These are phyloP conservation scores for Eolophus roseicapilla DNA, from an alignment of 2,113 vertebrate genomes.

Conservation along the genomic window DNA sequence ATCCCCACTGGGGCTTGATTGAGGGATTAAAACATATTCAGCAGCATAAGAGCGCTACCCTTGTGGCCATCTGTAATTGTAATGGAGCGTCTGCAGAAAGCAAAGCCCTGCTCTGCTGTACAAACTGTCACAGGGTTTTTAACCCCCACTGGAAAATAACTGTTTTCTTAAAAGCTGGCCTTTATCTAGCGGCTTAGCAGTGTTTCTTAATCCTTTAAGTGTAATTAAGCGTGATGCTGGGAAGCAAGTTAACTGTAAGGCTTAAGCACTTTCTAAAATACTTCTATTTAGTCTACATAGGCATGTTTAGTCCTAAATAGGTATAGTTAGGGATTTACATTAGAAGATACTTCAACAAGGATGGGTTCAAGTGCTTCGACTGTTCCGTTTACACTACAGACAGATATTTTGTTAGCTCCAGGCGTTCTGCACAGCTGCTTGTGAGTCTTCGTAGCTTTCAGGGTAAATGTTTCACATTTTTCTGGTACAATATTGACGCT, in stretches of 20 bases:
- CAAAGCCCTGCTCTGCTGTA: not conserved
- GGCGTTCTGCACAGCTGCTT: not conserved
- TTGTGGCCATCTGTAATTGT: not conserved
- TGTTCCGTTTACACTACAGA: not conserved
- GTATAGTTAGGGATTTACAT: not conserved
- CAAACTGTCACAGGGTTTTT: not conserved
- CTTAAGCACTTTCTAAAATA: not conserved
- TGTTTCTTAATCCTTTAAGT: not conserved
- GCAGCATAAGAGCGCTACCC: not conserved
- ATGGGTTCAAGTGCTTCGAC: not conserved
- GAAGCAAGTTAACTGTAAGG: not conserved
- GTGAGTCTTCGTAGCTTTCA: not conserved
- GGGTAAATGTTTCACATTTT: not conserved
- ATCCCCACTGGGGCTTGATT: not conserved
- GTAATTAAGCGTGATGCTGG: not conserved
- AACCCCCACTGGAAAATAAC: not conserved
- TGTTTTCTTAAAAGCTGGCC: not conserved
- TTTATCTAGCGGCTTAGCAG: not conserved
- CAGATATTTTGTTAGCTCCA: not conserved
- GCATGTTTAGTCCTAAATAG: not conserved
- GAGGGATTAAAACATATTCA: not conserved
- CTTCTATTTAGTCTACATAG: not conserved
- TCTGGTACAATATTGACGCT: not conserved
- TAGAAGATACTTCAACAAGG: not conserved
- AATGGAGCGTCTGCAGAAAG: not conserved